Evolutionary conservation across 1,140 invertebrate species (phyloP).

Genomic region (Hesperophylax magnus): DNA sequence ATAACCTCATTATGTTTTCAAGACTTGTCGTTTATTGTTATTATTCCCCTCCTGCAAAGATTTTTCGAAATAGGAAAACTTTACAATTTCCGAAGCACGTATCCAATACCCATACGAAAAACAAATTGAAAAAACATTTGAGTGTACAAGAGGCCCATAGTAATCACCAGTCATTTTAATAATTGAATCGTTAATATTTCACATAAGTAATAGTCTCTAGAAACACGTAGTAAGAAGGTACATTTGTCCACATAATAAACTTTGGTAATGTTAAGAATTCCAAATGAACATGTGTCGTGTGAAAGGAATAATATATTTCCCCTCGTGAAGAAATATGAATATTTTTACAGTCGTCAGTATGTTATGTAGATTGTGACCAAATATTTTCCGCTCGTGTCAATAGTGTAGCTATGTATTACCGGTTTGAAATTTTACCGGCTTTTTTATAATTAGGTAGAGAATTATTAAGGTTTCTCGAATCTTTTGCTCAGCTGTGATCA

Average conservation of each 20-base stretch:
- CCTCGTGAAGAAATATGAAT: slow-evolving; percentile 10
- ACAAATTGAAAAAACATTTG: slow-evolving; percentile 15
- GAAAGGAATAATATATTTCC: slow-evolving; percentile 23
- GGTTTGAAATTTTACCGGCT: slow-evolving; percentile 15
- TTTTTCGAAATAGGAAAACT: no score
- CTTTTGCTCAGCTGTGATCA: no score
- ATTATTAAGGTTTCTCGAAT: no score
- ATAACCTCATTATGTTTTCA: no score
- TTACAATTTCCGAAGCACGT: no score
- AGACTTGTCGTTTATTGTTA: no score
- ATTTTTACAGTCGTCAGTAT: slow-evolving; percentile 4
- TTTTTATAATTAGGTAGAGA: neutral
- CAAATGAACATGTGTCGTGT: slow-evolving; percentile 16
- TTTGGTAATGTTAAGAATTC: slow-evolving; percentile 16
- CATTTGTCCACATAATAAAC: slow-evolving; percentile 12
- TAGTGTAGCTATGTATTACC: neutral
- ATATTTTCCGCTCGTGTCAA: slow-evolving; percentile 20
- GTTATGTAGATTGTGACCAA: slow-evolving; percentile 15
- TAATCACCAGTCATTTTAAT: neutral
- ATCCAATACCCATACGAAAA: neutral
- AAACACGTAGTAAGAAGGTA: neutral
- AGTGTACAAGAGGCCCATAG: neutral
- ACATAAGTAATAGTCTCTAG: neutral
- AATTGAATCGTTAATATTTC: slow-evolving; percentile 14
- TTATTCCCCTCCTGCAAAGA: no score